Conservation (phyloP, 2,113 vertebrate species). For the Anas platyrhynchos region DNA sequence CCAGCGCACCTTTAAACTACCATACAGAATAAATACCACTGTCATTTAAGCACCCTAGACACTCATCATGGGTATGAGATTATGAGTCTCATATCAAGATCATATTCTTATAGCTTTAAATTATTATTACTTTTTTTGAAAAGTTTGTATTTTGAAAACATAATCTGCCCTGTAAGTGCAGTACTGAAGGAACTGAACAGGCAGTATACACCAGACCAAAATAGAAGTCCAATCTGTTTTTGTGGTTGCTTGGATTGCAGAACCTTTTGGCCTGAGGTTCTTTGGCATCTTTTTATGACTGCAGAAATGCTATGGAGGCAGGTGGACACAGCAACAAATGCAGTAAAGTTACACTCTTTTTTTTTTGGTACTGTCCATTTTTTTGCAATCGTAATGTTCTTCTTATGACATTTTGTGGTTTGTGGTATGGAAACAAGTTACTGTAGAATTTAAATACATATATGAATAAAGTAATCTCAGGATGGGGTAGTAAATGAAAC, state of each 20-base stretch:
- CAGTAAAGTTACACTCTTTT: neutral
- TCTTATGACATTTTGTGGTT: neutral
- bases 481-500: neutral
- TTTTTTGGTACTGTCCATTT: neutral
- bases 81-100: neutral
- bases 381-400: neutral
- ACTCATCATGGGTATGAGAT: neutral
- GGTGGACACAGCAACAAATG: neutral
- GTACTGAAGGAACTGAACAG: neutral
- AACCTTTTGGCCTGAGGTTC: neutral
- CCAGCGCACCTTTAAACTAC: neutral
- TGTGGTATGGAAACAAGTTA: neutral
- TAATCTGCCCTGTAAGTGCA: neutral
- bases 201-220: neutral
- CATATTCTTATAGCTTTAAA: neutral
- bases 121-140: neutral
- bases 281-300: neutral
- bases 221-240: neutral
- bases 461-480: neutral
- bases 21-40: neutral
- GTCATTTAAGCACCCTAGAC: neutral
- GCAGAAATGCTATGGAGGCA: neutral
- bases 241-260: neutral
- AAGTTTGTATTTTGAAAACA: neutral
- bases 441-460: neutral